Base-by-base conservation (phyloP, 2,888 invertebrate species). In the Cactoblastis cactorum region DNA sequence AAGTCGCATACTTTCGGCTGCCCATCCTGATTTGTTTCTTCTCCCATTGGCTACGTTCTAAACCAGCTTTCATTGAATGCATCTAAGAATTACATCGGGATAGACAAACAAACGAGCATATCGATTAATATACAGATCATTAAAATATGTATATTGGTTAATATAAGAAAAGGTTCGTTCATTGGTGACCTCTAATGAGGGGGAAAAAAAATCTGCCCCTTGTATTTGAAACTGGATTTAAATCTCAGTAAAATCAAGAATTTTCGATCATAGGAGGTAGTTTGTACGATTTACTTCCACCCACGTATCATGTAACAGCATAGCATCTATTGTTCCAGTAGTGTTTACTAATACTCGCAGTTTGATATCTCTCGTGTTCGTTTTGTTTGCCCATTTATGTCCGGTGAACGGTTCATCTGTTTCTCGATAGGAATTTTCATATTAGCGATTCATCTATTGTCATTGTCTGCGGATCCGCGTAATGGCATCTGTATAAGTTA, bases 281-380 rank as follows among this genome's bases (percentile, higher is more conserved):
- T 9, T 28, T 28, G 28, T 11, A 38, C n/a, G 6, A 1, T 5
- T 6, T 15, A 43, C 41, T 41, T 41, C 38, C 22, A 41, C 43
- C 28, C 43, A 43, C 43, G 17, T 43, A 15, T 43, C 43, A 28
- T 43, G 9, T 28, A 28, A 11, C n/a, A 6, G n/a, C 14, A 15
- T 5, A 15, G 43, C 28, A 15, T 43, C 43, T 43, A 43, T 43
- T 43, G 43, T 43, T 43, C 17, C 43, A 3, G 5, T 2, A 0
- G 9, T 46, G 35, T 46, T 46, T 46, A 46, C 46, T 22, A 46
- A 46, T 46, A 19, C 14, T 18, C 8, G 18, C 46, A 33, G 32
- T 33, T 46, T 35, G 19, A 35, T 18, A 22, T 46, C 35, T 46
- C 22, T 22, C 35, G 11, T 46, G 3, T 8, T 9, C 18, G 5